Evolutionary conservation across 2,888 invertebrate species (phyloP), one percentile per base, ranked within the genome.

Genomic region (Laspeyria flexula): DNA sequence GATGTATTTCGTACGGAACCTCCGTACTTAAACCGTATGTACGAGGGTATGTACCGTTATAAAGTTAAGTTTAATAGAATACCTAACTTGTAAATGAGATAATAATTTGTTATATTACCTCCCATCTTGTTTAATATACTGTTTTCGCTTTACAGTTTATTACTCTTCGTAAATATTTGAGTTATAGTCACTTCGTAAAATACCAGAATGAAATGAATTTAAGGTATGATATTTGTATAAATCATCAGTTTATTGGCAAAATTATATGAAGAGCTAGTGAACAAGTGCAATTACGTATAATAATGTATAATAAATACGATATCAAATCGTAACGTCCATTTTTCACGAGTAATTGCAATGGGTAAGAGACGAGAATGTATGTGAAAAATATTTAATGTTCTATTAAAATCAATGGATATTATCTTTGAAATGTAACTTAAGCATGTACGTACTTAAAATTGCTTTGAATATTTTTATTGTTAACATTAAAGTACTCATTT

Each of bases 281-380:
- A 81, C 80, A 90, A 90, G 89, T 90, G 90, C 90, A 86, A 90
- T 90, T 90, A 89, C 83, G 78, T 80, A 77, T 77, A 79, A 79
- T 79, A 77, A 77, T 79, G 65, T 75, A 78, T 73, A 75, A 79
- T 72, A 25, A 7, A 6, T 78, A 82, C 74, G 69, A 80, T 77
- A 80, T 74, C 75, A 79, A 81, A 72, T 68, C 47, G 68, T 77
- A 61, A 84, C 88, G 89, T 89, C 89, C 89, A 88, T 86, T 82
- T 83, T 86, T 79, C 81, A 79, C 71, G 77, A 75, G 71, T 80
- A 79, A 82, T 81, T 81, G 79, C 79, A 78, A 79, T 61, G 72
- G 65, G 49, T 72, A 71, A 64, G 63, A 65, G 73, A 60, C 38
- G 41, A 59, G 65, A 58, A 69, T 77, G 70, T 65, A 57, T 58